These are phyloP conservation scores for Echeneis naucrates DNA, from an alignment of 2,797 vertebrate species.

Conservation along the genomic window DNA sequence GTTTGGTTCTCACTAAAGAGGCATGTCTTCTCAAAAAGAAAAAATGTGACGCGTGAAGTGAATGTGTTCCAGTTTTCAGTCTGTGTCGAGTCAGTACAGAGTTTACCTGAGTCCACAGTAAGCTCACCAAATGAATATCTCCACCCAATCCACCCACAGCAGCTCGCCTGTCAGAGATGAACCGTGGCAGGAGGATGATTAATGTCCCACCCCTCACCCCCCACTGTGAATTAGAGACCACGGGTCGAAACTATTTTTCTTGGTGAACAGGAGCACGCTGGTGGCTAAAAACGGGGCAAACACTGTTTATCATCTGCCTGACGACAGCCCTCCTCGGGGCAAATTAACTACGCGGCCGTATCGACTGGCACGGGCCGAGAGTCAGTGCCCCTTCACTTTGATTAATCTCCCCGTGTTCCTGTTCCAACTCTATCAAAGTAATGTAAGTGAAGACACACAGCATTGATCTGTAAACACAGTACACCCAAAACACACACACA, in stretches of 20 bases:
- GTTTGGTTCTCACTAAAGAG: conserved; percentile 28
- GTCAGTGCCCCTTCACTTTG: conserved; percentile 82
- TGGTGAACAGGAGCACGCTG: conserved; percentile 78
- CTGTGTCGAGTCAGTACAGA: neutral
- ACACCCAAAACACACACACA: conserved; percentile 33
- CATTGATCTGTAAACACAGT: conserved; percentile 80
- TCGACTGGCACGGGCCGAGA: conserved; percentile 82
- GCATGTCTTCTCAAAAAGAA: conserved; percentile 3
- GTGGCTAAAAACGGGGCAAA: conserved; percentile 83
- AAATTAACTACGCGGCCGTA: conserved; percentile 75
- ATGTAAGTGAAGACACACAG: conserved; percentile 78
- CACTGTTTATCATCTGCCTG: conserved; percentile 85
- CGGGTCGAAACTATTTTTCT: conserved; percentile 86
- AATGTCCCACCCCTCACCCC: conserved; percentile 81
- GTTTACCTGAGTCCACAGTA: conserved; percentile 50
- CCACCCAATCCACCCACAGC: conserved; percentile 59
- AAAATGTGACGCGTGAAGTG: neutral
- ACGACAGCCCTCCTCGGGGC: conserved; percentile 79
- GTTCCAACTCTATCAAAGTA: conserved; percentile 83
- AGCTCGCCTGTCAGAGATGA: conserved; percentile 63
- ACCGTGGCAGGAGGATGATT: conserved; percentile 80
- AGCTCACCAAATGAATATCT: conserved; percentile 55
- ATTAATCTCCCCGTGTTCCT: conserved; percentile 82
- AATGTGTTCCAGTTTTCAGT: conserved; percentile 2
- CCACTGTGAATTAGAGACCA: conserved; percentile 85